Evolutionary conservation across 2,888 invertebrate species (phyloP).

Genomic region (Exephanes ischioxanthus): DNA sequence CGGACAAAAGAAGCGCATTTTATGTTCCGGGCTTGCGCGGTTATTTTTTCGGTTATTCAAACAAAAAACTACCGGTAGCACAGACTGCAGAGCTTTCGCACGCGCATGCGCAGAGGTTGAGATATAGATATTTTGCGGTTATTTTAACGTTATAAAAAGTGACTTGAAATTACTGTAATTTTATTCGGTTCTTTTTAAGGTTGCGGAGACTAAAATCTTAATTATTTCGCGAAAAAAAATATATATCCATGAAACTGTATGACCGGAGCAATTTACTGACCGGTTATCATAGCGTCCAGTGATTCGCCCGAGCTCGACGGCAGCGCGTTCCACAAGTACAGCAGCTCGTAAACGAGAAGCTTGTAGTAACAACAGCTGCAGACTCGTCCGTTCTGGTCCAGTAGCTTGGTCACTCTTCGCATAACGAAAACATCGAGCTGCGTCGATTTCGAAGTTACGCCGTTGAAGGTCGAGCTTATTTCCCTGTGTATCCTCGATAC

Average conservation of each 20-base stretch:
- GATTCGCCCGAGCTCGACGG: constrained; percentile 86
- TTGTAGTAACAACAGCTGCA: constrained; percentile 85
- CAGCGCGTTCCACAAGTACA: constrained; percentile 90
- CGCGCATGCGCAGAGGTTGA: too few relatives aligned
- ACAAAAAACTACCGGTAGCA: too few relatives aligned
- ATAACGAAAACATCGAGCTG: constrained; percentile 82
- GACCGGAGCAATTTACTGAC: constrained; percentile 75
- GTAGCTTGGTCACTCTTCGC: constrained; percentile 79
- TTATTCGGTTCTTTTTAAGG: too few relatives aligned
- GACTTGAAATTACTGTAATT: too few relatives aligned
- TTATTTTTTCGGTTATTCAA: too few relatives aligned
- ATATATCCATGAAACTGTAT: neutral
- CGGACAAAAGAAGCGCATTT: too few relatives aligned
- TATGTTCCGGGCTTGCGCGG: too few relatives aligned
- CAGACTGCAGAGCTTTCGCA: too few relatives aligned
- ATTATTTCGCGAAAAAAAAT: constrained; percentile 6
- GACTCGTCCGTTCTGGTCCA: constrained; percentile 74
- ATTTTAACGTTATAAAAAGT: too few relatives aligned
- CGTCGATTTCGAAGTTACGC: constrained; percentile 75
- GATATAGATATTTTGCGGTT: too few relatives aligned
- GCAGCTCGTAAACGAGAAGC: constrained; percentile 88
- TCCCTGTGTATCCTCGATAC: constrained; percentile 82
- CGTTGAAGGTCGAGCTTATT: constrained; percentile 71
- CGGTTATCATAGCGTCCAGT: constrained; percentile 83
- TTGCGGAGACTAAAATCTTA: neutral